Conservation (phyloP, 1,140 invertebrate genomes). For the Diuraphis noxia region DNA sequence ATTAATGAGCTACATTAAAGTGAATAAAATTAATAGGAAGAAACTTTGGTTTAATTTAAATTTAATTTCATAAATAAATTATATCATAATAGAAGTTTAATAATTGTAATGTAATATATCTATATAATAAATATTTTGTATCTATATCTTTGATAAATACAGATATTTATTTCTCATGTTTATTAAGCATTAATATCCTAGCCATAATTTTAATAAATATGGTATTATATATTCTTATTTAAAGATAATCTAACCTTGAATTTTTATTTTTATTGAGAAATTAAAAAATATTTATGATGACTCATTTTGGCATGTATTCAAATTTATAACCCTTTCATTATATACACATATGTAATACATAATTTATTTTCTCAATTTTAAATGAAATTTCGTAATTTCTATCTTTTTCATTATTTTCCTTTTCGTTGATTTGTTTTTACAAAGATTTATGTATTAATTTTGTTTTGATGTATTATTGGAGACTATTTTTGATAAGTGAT, state of each 20-base stretch:
- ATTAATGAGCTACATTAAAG: background rate
- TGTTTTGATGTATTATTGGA: background rate
- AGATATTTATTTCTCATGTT: background rate
- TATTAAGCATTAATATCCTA: background rate
- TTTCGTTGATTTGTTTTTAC: background rate
- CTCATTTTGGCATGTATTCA: background rate
- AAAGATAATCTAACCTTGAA: background rate
- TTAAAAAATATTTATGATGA: background rate
- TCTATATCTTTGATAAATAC: background rate
- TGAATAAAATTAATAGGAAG: background rate
- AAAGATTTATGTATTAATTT: background rate
- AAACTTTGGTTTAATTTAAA: background rate
- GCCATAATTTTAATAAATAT: background rate
- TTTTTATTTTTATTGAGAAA: background rate
- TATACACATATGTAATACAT: background rate
- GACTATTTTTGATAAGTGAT: background rate
- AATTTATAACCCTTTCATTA: background rate
- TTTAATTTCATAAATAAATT: too few species aligned
- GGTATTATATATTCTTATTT: background rate
- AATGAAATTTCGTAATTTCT: background rate
- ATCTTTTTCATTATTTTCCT: background rate
- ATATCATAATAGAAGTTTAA: too few species aligned
- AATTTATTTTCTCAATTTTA: background rate
- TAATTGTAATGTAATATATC: too few species aligned
- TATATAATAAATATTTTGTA: too few species aligned